phyloP scores from a whole-genome alignment of 1,140 invertebrate genomes.

The Odontomachus brunneus region DNA sequence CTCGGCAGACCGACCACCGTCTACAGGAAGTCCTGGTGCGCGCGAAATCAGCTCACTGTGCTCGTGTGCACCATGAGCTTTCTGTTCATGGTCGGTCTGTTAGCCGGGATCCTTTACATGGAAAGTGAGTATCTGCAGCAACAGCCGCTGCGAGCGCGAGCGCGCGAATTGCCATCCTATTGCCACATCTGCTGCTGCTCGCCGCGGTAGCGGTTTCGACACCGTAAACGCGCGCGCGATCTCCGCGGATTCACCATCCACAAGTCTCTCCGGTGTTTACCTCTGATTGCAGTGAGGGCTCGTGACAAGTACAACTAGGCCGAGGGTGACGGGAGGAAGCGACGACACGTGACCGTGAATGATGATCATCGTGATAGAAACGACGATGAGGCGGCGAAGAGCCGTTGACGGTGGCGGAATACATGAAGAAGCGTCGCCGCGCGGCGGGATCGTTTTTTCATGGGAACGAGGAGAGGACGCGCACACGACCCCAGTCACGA shows the following conservation, averaged over 20 bases:
- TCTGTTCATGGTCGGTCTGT: conserved; percentile 91
- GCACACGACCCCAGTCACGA: conserved; percentile 38
- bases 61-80: conserved; percentile 92
- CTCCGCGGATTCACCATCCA: conserved; percentile 40
- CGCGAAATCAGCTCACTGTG: conserved; percentile 91
- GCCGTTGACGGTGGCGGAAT: too few species aligned
- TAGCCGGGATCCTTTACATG: conserved; percentile 89
- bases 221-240: conserved; percentile 21
- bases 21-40: conserved; percentile 89
- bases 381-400: not conserved
- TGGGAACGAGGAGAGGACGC: not conserved
- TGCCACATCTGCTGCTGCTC: not conserved
- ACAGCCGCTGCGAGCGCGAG: not conserved
- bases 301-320: conserved; percentile 83
- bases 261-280: conserved; percentile 49
- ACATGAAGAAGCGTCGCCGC: conserved; percentile 15
- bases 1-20: conserved; percentile 88
- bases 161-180: not conserved
- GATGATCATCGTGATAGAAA: conserved; percentile 28
- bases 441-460: conserved; percentile 10
- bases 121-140: conserved; percentile 83
- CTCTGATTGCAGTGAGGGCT: conserved; percentile 87
- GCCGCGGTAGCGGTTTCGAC: conserved; percentile 19
- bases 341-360: conserved; percentile 36
- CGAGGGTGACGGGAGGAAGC: conserved; percentile 28